Conservation (phyloP, 2,113 vertebrate species). For the Varanus salvator region DNA sequence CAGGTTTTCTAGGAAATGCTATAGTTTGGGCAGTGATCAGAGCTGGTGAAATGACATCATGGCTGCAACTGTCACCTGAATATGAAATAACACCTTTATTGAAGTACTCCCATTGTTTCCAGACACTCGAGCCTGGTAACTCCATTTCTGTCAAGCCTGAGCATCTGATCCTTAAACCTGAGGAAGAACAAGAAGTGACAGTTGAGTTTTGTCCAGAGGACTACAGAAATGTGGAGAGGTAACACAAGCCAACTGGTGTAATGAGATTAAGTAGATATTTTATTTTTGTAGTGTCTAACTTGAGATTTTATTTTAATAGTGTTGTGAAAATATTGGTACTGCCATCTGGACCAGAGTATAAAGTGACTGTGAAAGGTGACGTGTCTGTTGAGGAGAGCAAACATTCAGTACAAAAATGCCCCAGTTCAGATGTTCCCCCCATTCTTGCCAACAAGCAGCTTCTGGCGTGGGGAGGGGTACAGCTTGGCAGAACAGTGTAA, state of each 20-base stretch:
- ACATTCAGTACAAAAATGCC: conserved; percentile 35
- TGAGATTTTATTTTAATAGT: conserved; percentile 72
- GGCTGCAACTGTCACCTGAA: neutral
- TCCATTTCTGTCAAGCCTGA: conserved; percentile 87
- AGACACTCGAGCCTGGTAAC: conserved; percentile 79
- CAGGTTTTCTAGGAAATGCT: neutral
- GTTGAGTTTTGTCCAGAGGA: conserved; percentile 84
- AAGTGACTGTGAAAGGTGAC: conserved; percentile 89
- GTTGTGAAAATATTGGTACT: conserved; percentile 90
- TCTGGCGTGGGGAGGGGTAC: conserved; percentile 92
- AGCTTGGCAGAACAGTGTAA: conserved; percentile 90
- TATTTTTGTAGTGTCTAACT: neutral
- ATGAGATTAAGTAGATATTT: conserved; percentile 7
- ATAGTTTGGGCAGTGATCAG: neutral
- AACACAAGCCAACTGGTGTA: conserved; percentile 25
- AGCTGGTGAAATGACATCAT: neutral
- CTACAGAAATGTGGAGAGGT: conserved; percentile 79
- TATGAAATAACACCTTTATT: conserved; percentile 1
- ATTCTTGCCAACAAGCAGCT: conserved; percentile 97
- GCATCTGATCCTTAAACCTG: conserved; percentile 83
- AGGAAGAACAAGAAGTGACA: conserved; percentile 82
- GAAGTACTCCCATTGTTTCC: conserved; percentile 21
- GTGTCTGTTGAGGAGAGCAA: conserved; percentile 59
- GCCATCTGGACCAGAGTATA: conserved; percentile 93
- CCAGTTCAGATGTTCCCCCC: conserved; percentile 78